These are phyloP conservation scores for Salvelinus fontinalis DNA, from an alignment of 2,113 vertebrate genomes.

Conservation along the genomic window DNA sequence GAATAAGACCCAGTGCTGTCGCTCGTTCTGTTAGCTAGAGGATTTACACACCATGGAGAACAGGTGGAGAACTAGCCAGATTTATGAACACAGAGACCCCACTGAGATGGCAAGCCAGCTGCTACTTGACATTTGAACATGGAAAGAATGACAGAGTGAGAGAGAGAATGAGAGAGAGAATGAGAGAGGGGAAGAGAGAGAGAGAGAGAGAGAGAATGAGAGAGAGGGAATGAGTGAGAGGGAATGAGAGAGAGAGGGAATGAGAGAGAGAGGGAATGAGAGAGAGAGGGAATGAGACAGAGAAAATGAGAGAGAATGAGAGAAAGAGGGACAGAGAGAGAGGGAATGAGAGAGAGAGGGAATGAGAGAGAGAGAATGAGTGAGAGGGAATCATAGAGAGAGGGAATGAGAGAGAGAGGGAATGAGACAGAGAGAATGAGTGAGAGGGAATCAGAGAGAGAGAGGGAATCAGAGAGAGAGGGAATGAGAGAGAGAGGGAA, in stretches of 20 bases:
- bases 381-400: no score
- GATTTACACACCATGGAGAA: constrained; percentile 71
- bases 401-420: fast-evolving
- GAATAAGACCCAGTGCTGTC: constrained; percentile 42
- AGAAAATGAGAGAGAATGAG: no score
- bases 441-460: neutral
- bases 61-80: constrained; percentile 76
- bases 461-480: constrained; percentile 18
- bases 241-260: no score
- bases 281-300: no score
- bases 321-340: no score
- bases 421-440: neutral
- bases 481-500: neutral
- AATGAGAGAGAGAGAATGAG: no score
- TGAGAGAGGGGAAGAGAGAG: neutral
- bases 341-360: no score
- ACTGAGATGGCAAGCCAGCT: constrained; percentile 64
- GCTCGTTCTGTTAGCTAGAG: constrained; percentile 55
- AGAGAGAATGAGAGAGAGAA: constrained; percentile 11
- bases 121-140: constrained; percentile 71
- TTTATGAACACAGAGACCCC: constrained; percentile 60
- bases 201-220: neutral
- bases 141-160: constrained; percentile 39
- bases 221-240: neutral
- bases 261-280: no score